These are phyloP conservation scores for Drosophila austrosaltans DNA, from an alignment of 2,888 invertebrate genomes.

Conservation along the genomic window DNA sequence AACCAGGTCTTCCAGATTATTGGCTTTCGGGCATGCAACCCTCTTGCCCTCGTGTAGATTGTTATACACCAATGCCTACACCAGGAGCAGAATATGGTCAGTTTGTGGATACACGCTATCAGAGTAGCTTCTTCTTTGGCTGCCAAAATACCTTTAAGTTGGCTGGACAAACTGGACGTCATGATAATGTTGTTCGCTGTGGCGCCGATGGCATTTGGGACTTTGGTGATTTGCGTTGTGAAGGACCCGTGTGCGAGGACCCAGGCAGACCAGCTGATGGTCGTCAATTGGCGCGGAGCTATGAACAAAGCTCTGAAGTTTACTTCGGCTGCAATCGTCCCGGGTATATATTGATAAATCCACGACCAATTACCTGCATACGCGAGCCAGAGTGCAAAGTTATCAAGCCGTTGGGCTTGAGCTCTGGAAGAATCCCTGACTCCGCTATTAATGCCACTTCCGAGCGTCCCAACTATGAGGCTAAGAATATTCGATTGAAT, in stretches of 20 bases:
- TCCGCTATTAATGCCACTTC: constrained; percentile 98
- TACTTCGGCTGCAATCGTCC: constrained; percentile 94
- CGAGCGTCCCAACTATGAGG: constrained; percentile 95
- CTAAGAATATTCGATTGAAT: constrained; percentile 93
- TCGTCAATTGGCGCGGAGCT: constrained; percentile 91
- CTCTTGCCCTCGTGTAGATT: constrained; percentile 94
- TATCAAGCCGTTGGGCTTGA: constrained; percentile 94
- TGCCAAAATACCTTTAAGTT: constrained; percentile 98
- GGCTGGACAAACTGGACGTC: constrained; percentile 95
- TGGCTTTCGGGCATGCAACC: constrained; percentile 95
- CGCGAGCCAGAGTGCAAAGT: constrained; percentile 97
- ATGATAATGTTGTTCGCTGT: constrained; percentile 96
- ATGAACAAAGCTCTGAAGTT: constrained; percentile 95
- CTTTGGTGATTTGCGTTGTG: constrained; percentile 96
- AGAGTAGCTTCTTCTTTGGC: constrained; percentile 97
- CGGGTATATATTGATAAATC: constrained; percentile 96
- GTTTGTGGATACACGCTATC: constrained; percentile 93
- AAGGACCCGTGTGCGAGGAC: constrained; percentile 98
- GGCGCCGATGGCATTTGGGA: constrained; percentile 98
- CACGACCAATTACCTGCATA: constrained; percentile 94
- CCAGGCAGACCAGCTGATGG: constrained; percentile 97
- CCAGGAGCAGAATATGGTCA: constrained; percentile 97
- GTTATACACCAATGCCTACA: constrained; percentile 95
- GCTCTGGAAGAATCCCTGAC: constrained; percentile 96
- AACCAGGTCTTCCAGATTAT: constrained; percentile 94